Conservation (phyloP, 2,113 vertebrate species). For the Trematomus loennbergii region DNA sequence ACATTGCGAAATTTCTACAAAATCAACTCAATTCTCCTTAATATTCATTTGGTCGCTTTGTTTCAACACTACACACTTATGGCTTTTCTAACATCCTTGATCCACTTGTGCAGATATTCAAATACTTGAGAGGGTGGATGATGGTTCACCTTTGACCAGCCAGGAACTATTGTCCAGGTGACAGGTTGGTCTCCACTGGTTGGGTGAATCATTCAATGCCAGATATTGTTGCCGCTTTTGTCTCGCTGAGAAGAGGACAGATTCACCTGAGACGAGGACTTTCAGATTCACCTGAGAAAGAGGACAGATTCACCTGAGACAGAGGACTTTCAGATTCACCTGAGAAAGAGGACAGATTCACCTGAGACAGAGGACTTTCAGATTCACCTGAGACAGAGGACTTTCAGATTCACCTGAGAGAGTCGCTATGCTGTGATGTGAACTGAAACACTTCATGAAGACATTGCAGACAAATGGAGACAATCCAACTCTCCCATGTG, state of each 20-base stretch:
- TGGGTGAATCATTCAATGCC: slow-evolving; percentile 44
- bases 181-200: slow-evolving; percentile 6
- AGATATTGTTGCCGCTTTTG: slow-evolving; percentile 31
- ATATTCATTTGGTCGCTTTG: not conserved
- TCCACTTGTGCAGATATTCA: not conserved
- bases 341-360: no score
- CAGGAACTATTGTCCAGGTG: not conserved
- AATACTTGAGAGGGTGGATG: not conserved
- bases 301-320: no score
- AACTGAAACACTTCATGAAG: no score
- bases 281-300: no score
- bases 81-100: no score
- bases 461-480: slow-evolving; percentile 40
- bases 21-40: not conserved
- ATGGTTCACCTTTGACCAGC: not conserved
- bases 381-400: no score
- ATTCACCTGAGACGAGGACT: slow-evolving; percentile 38
- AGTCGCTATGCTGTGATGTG: no score
- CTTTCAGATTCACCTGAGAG: no score
- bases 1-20: not conserved
- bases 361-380: no score
- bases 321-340: no score
- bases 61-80: not conserved
- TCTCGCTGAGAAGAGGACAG: slow-evolving; percentile 26
- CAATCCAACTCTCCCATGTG: slow-evolving; percentile 46